Percentiles rank a stretch among this genome's conserved stretches.
Conservation (phyloP, 2,113 vertebrate species). For the Garra rufa region DNA sequence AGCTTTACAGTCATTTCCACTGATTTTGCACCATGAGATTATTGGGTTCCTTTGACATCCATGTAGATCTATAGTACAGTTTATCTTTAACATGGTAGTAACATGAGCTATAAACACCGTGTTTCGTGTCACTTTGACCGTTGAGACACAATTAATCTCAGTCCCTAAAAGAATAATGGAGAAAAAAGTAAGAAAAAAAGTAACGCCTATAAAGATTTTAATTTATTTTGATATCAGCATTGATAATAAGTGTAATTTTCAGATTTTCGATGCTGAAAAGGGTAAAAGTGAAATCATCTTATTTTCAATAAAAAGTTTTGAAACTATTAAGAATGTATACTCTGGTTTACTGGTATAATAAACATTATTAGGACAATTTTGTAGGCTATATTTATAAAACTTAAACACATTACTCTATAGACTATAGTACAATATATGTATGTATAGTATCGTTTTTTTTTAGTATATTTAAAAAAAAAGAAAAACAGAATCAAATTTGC, state of each 20-base stretch:
- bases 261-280: background rate
- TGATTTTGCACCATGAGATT: slow-evolving; percentile 62
- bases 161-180: background rate
- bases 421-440: too few relatives aligned
- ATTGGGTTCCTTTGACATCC: background rate
- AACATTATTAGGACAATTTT: too few relatives aligned
- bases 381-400: too few relatives aligned
- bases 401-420: too few relatives aligned
- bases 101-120: slow-evolving; percentile 12
- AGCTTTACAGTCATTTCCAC: fast-evolving
- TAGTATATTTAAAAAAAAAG: too few relatives aligned
- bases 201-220: background rate
- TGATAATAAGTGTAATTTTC: background rate
- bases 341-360: too few relatives aligned
- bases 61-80: slow-evolving; percentile 58
- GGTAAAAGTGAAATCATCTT: background rate
- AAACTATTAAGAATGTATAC: background rate
- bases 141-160: background rate
- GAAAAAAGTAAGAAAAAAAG: background rate
- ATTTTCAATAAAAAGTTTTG: background rate
- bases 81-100: slow-evolving; percentile 41
- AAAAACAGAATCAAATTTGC: too few relatives aligned
- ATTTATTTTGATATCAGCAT: background rate
- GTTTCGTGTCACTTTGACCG: slow-evolving; percentile 45
- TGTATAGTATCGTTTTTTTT: background rate